Conservation (phyloP, 2,797 vertebrate genomes). For the Rhinophrynus dorsalis region DNA sequence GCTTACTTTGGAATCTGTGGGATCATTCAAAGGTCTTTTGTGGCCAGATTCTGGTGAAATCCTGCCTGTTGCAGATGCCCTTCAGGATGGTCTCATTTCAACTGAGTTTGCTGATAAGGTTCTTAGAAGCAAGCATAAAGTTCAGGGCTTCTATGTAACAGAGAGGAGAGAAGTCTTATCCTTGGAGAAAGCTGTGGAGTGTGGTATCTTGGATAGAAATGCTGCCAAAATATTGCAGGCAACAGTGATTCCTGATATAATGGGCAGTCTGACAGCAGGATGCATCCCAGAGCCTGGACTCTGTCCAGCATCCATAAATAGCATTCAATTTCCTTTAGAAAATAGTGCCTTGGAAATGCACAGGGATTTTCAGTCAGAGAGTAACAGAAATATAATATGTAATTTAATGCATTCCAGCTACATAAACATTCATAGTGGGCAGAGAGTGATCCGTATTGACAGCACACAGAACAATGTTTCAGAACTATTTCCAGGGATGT, state of each 20-base stretch:
- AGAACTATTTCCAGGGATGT: slow-evolving; percentile 40
- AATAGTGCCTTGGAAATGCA: slow-evolving; percentile 38
- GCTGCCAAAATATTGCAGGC: slow-evolving; percentile 68
- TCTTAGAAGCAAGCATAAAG: slow-evolving; percentile 72
- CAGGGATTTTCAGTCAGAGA: slow-evolving; percentile 53
- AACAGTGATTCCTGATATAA: slow-evolving; percentile 76
- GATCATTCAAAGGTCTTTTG: slow-evolving; percentile 82
- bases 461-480: slow-evolving; percentile 62
- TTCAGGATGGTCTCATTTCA: slow-evolving; percentile 84
- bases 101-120: slow-evolving; percentile 74
- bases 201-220: slow-evolving; percentile 59
- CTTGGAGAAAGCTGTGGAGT: slow-evolving; percentile 67
- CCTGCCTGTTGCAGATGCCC: slow-evolving; percentile 73
- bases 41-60: slow-evolving; percentile 89
- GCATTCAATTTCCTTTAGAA: slow-evolving; percentile 47
- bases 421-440: slow-evolving; percentile 79
- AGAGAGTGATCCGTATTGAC: slow-evolving; percentile 82
- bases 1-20: slow-evolving; percentile 82
- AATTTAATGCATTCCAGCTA: slow-evolving; percentile 89
- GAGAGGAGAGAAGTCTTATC: slow-evolving; percentile 77
- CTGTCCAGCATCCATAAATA: slow-evolving; percentile 60
- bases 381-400: slow-evolving; percentile 67
- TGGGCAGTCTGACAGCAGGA: slow-evolving; percentile 65
- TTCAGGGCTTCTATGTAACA: slow-evolving; percentile 80
- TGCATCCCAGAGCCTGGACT: slow-evolving; percentile 59